Percentiles rank a stretch among this genome's conserved stretches.
phyloP scores from a whole-genome alignment of 2,797 vertebrate species.

The Paguma larvata region DNA sequence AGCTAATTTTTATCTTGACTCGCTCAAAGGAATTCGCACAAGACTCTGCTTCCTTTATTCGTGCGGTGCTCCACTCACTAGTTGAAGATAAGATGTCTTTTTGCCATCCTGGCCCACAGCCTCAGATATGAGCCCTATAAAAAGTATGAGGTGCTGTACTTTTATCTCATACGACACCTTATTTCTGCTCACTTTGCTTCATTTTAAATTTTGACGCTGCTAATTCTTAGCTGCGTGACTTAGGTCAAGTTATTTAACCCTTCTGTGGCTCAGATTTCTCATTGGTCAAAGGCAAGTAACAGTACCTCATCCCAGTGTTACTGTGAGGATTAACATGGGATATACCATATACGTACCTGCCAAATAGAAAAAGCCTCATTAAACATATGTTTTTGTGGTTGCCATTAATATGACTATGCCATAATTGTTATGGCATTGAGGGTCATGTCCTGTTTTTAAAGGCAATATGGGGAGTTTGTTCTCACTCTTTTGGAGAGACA shows the following conservation, averaged over 20 bases:
- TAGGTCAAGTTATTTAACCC: too few species aligned
- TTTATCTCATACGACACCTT: background rate
- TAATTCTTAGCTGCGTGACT: background rate
- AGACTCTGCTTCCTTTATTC: background rate
- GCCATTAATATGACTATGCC: background rate
- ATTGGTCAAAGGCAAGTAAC: fast-evolving
- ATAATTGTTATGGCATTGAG: background rate
- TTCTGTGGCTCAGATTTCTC: background rate
- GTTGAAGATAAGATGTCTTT: background rate
- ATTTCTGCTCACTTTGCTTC: background rate
- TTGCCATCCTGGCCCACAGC: background rate
- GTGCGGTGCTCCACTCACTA: background rate
- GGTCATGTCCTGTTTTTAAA: background rate
- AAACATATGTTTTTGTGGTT: background rate
- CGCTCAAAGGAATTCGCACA: background rate
- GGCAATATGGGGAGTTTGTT: background rate
- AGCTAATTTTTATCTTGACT: background rate
- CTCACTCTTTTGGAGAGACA: background rate
- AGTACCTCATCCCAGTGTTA: background rate
- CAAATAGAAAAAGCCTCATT: background rate
- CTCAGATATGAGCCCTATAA: background rate
- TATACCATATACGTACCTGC: fast-evolving
- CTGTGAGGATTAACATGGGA: background rate
- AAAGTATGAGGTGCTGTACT: too few species aligned
- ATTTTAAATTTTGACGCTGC: background rate